Evolutionary conservation across 2,888 invertebrate genomes (phyloP), one percentile per base, ranked within the genome.

Genomic region (Nycteola revayana): DNA sequence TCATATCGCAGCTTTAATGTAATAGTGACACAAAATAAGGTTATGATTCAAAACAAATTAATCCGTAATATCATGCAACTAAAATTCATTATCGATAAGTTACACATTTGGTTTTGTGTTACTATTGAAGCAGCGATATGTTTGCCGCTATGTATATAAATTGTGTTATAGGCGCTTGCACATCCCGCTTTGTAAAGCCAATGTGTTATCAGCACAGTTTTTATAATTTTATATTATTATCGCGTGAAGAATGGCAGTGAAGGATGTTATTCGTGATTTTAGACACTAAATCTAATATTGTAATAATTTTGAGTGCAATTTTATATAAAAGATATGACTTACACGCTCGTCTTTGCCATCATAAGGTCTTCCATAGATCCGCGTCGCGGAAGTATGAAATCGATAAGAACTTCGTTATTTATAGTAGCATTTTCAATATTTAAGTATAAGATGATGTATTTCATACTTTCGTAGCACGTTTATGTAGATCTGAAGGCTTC

Each of bases 181-280:
- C n/a, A n/a, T n/a, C n/a, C n/a, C n/a, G n/a, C n/a, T n/a, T n/a
- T n/a, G n/a, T n/a, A n/a, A n/a, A n/a, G n/a, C n/a, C n/a, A n/a
- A n/a, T n/a, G n/a, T 47, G 23, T 39, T 42, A 25, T 10, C 23
- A 32, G 30, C 10, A 22, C 25, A 14, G 21, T 39, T 46, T 49
- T 55, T 55, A 36, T 49, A 51, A 36, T 49, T 54, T 42, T 50
- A 35, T 55, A 36, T 37, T 24, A 41, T 14, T 14, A 40, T 40
- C 25, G 32, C 38, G 37, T 26, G 32, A 21, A 32, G 32, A 39
- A 41, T 50, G 42, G 17, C 36, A 43, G 38, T 38, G 37, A 21
- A 25, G 9, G 28, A 29, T 10, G 33, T 42, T 18, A 10, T 25
- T 27, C 32, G 42, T 24, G 36, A 14, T 14, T 14, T 14, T 14